Evolutionary conservation across 2,797 vertebrate species (phyloP).

Genomic region (Schizopygopsis malacanthus): DNA sequence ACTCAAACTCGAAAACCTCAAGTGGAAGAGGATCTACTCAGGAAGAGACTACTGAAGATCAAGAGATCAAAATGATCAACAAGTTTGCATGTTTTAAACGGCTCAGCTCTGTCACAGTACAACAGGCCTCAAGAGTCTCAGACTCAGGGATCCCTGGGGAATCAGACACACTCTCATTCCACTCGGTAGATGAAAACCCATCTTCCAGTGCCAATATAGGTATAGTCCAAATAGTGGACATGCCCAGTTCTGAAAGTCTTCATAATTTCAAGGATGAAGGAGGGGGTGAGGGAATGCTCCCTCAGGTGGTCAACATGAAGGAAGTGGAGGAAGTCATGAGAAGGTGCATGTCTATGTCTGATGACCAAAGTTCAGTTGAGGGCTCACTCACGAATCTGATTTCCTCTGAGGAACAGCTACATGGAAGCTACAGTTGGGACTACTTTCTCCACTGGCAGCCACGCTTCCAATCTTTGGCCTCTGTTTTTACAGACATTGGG

Average conservation of each 20-base stretch:
- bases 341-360: constrained; percentile 71
- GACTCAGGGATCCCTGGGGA: constrained; percentile 79
- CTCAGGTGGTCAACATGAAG: constrained; percentile 67
- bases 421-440: constrained; percentile 79
- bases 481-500: constrained; percentile 88
- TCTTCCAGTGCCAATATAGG: constrained; percentile 58
- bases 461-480: constrained; percentile 84
- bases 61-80: constrained; percentile 91
- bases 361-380: constrained; percentile 63
- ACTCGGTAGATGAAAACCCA: constrained; percentile 75
- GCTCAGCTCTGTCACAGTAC: constrained; percentile 62
- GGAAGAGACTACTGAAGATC: constrained; percentile 89
- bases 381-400: constrained; percentile 72
- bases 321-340: constrained; percentile 71
- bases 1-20: constrained; percentile 74
- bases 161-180: constrained; percentile 80
- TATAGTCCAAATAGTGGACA: constrained; percentile 61
- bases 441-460: constrained; percentile 86
- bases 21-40: constrained; percentile 86
- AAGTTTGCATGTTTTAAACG: constrained; percentile 78
- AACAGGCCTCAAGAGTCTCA: constrained; percentile 67
- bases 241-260: constrained; percentile 77
- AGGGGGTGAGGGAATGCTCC: constrained; percentile 74
- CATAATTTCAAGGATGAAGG: constrained; percentile 77
- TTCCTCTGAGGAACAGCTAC: constrained; percentile 70